Evolutionary conservation across 2,888 invertebrate species (phyloP).

Genomic region (Noctua janthe): DNA sequence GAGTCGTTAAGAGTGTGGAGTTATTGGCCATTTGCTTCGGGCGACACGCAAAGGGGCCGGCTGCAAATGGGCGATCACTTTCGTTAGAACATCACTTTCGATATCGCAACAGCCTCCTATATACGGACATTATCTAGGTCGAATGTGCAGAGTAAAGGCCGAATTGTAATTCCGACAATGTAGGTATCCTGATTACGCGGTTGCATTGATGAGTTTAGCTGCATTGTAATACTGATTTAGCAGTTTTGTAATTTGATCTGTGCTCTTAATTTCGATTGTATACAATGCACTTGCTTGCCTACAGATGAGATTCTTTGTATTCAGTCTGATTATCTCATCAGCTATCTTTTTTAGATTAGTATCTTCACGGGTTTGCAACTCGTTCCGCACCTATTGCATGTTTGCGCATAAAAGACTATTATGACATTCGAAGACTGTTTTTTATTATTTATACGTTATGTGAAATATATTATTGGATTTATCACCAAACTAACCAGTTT

Average conservation of each 20-base stretch:
- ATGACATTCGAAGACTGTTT: conserved; percentile 18
- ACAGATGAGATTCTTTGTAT: conserved; percentile 24
- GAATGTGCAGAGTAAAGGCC: conserved; percentile 66
- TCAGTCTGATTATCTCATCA: conserved; percentile 21
- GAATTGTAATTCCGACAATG: conserved; percentile 66
- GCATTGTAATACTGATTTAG: conserved; percentile 52
- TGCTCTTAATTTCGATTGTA: conserved; percentile 47
- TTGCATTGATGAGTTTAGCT: conserved; percentile 48
- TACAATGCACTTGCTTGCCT: conserved; percentile 24
- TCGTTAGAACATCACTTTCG: conserved; percentile 76
- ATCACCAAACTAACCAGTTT: conserved; percentile 24
- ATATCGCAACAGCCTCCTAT: conserved; percentile 68
- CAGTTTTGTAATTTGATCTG: conserved; percentile 55
- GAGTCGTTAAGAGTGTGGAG: conserved; percentile 65
- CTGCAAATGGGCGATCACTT: conserved; percentile 75
- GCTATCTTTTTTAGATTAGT: conserved; percentile 20
- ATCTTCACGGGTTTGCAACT: conserved; percentile 18
- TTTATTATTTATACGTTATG: conserved; percentile 6
- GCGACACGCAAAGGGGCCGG: conserved; percentile 65
- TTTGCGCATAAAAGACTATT: conserved; percentile 13
- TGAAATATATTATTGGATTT: background rate
- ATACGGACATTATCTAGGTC: conserved; percentile 65
- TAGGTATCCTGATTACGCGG: conserved; percentile 63
- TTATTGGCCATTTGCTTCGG: conserved; percentile 63
- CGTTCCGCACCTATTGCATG: background rate